These are phyloP conservation scores for Probaryconus sp. DNA, from an alignment of 1,140 invertebrate genomes.

Conservation along the genomic window DNA sequence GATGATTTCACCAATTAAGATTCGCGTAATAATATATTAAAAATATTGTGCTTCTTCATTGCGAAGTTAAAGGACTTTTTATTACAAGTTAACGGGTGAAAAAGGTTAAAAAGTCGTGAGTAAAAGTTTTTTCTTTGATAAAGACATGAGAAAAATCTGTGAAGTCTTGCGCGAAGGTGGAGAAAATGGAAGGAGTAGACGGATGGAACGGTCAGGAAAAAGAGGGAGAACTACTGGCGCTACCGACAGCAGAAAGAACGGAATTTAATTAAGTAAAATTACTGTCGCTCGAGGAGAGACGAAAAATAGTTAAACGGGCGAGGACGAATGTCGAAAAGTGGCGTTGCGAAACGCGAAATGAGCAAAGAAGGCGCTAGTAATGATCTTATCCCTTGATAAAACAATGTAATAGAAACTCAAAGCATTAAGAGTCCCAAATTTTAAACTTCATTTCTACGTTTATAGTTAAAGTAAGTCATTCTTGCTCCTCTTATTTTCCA, in stretches of 20 bases:
- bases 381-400: slow-evolving; percentile 74
- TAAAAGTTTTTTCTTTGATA: slow-evolving; percentile 30
- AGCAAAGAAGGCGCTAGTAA: slow-evolving; percentile 62
- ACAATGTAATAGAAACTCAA: slow-evolving; percentile 74
- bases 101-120: too few species aligned
- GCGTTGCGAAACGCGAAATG: slow-evolving; percentile 21
- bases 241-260: slow-evolving; percentile 72
- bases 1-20: too few species aligned
- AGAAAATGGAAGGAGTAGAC: slow-evolving; percentile 20
- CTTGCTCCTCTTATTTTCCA: slow-evolving; percentile 18
- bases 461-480: too few species aligned
- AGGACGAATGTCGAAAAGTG: slow-evolving; percentile 47
- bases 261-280: slow-evolving; percentile 80
- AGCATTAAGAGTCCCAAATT: slow-evolving; percentile 65
- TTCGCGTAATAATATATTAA: too few species aligned
- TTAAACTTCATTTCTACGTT: slow-evolving; percentile 37
- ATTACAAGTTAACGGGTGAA: too few species aligned
- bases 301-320: slow-evolving; percentile 67
- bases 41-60: too few species aligned
- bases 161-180: slow-evolving; percentile 20
- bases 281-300: slow-evolving; percentile 74
- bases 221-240: slow-evolving; percentile 35
- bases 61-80: too few species aligned
- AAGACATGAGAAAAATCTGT: slow-evolving; percentile 67
- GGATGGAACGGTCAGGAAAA: slow-evolving; percentile 36